Evolutionary conservation across 2,797 vertebrate genomes (phyloP), one percentile per base, ranked within the genome.

Genomic region (Acipenser transmontanus): DNA sequence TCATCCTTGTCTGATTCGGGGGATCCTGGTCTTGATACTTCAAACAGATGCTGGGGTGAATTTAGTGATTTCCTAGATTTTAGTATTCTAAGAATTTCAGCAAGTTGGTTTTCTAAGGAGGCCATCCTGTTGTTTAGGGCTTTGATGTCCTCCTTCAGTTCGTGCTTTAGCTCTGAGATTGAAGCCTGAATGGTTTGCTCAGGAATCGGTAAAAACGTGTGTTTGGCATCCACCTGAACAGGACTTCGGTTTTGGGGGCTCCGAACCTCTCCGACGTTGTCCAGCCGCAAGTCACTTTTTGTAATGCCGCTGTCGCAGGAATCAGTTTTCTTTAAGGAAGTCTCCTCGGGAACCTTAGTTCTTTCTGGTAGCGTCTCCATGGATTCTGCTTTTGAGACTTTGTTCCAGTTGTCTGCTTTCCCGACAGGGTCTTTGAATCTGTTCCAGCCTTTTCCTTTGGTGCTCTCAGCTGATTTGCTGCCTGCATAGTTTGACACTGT

Each of bases 271-370:
- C 94, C 92, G 0, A 80, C 92, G 5, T 92, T 96, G 83, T 99
- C 97, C 82, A 99, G 85, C 3, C 96, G 94, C 80, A 98, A 83
- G 84, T 99, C 97, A 9, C 97, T 98, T 81, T 97, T 98, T 74
- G 97, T 99, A 80, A 99, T 99, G 65, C 97, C 97, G 1, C 97
- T 98, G 72, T 99, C 97, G 10, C 95, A 99, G 0, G 97, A 99
- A 85, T 99, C 97, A 0, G 97, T 99, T 86, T 99, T 99, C 90
- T 97, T 98, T 68, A 99, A 83, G 0, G 92, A 91, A 67, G 84
- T 79, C 81, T 94, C 89, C 6, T 91, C 88, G 0, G 92, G 78
- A 0, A 70, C 85, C 85, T 95, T 95, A 73, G 93, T 94, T 84
- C 94, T 89, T 79, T 98, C 95, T 0, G 95, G 94, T 70, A 98